A percentile compares a stretch with the other conserved stretches of the same genome.
Evolutionary conservation across 2,113 vertebrate genomes (phyloP).

Genomic region (Rattus rattus): DNA sequence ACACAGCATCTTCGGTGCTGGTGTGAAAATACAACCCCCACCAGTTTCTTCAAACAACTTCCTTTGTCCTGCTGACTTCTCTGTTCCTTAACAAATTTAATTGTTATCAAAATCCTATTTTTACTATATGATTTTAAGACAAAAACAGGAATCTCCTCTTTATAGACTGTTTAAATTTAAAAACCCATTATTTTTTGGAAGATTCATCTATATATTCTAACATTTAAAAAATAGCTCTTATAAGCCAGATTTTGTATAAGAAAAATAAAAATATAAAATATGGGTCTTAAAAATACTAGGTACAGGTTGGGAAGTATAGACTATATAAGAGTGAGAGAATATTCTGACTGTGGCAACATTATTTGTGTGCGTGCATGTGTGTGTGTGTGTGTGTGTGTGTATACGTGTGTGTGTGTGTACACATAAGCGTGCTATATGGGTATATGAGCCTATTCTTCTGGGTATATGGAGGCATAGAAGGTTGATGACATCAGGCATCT

Average conservation of each 20-base stretch:
- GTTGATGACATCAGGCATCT: background rate
- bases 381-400: background rate
- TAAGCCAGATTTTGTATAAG: background rate
- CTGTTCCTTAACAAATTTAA: slow-evolving; percentile 32
- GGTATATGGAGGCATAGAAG: background rate
- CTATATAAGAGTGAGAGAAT: background rate
- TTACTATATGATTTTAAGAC: background rate
- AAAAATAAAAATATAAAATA: slow-evolving; percentile 36
- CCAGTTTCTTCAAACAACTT: slow-evolving; percentile 41
- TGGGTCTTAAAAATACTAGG: background rate
- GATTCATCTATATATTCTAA: background rate
- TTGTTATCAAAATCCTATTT: slow-evolving; percentile 36
- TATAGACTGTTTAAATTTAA: slow-evolving; percentile 16
- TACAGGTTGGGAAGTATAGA: background rate
- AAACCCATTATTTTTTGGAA: background rate
- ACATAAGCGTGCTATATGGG: background rate
- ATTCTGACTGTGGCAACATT: background rate
- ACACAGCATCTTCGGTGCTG: background rate
- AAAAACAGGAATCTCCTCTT: background rate
- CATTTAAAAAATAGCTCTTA: background rate
- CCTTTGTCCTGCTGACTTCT: slow-evolving; percentile 39
- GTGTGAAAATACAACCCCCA: slow-evolving; percentile 50
- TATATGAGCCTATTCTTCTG: background rate
- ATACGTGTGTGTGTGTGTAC: background rate
- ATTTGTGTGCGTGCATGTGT: background rate